These are phyloP conservation scores for Oncorhynchus clarkii DNA, from an alignment of 2,113 vertebrate genomes.

Conservation along the genomic window DNA sequence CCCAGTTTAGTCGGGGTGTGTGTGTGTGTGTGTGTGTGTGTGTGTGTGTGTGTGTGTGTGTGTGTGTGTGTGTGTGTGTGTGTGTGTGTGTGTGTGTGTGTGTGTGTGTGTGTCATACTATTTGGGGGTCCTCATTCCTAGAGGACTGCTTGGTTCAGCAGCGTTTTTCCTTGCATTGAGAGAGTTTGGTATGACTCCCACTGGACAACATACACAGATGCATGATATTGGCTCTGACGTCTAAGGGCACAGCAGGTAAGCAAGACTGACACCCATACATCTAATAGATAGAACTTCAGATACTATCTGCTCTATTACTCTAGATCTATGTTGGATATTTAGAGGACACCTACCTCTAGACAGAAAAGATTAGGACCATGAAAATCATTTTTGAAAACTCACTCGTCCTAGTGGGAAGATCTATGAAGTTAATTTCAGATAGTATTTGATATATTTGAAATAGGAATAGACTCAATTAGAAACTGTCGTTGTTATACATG, in stretches of 20 bases:
- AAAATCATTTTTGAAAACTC: neutral
- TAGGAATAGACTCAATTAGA: neutral
- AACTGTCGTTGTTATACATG: neutral
- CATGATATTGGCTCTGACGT: slow-evolving; percentile 9
- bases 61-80: slow-evolving; percentile 3
- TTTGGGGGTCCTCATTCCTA: slow-evolving; percentile 36
- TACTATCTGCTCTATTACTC: neutral
- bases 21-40: slow-evolving; percentile 3
- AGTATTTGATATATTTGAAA: neutral
- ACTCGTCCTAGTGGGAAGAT: neutral
- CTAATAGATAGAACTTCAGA: neutral
- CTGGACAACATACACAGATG: slow-evolving; percentile 3
- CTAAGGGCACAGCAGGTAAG: slow-evolving; percentile 43
- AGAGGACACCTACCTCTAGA: too few relatives aligned
- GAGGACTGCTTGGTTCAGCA: slow-evolving; percentile 6
- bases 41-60: slow-evolving; percentile 1
- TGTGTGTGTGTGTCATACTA: slow-evolving; percentile 3
- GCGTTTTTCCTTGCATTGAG: slow-evolving; percentile 6
- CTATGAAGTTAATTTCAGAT: too few relatives aligned
- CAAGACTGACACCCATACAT: slow-evolving; percentile 30
- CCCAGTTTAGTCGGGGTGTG: neutral
- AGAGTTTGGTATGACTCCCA: neutral
- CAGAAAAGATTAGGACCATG: too few relatives aligned
- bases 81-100: slow-evolving; percentile 4
- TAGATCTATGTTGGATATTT: too few relatives aligned